phyloP scores from a whole-genome alignment of 1,140 invertebrate species.

The Heliconius melpomene region DNA sequence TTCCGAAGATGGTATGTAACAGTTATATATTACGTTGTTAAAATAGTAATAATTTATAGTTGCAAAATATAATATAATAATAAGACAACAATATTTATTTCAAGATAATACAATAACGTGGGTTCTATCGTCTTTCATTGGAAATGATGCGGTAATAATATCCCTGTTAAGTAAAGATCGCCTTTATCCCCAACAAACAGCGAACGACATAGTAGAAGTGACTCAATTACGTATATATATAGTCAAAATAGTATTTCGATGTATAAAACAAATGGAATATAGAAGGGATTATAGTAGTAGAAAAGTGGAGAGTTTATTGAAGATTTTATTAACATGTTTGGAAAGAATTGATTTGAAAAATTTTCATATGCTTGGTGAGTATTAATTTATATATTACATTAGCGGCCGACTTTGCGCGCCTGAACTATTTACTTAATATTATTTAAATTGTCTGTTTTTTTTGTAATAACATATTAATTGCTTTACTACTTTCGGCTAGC shows the following conservation, averaged over 20 bases:
- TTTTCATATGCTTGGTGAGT: constrained; percentile 77
- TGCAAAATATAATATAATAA: not conserved
- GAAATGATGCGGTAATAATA: constrained; percentile 59
- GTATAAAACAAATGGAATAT: constrained; percentile 51
- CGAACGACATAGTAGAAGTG: constrained; percentile 62
- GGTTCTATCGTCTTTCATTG: constrained; percentile 66
- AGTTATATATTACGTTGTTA: no score
- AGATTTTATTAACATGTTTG: constrained; percentile 69
- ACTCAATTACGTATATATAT: constrained; percentile 67
- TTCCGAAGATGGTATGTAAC: constrained; percentile 49
- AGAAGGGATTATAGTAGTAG: constrained; percentile 52
- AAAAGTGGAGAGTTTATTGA: constrained; percentile 67
- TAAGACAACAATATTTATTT: constrained; percentile 16
- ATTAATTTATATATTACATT: not conserved
- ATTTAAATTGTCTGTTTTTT: no score
- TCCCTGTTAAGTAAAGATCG: constrained; percentile 59
- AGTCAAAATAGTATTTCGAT: constrained; percentile 62
- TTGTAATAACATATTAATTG: no score
- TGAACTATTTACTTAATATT: not conserved
- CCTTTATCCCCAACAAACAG: constrained; percentile 61
- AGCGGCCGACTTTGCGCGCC: not conserved
- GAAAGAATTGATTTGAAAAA: constrained; percentile 72
- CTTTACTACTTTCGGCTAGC: no score
- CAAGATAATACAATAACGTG: constrained; percentile 53
- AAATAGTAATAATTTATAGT: no score